phyloP scores from a whole-genome alignment of 2,113 vertebrate species.

The Amphilophus citrinellus region DNA sequence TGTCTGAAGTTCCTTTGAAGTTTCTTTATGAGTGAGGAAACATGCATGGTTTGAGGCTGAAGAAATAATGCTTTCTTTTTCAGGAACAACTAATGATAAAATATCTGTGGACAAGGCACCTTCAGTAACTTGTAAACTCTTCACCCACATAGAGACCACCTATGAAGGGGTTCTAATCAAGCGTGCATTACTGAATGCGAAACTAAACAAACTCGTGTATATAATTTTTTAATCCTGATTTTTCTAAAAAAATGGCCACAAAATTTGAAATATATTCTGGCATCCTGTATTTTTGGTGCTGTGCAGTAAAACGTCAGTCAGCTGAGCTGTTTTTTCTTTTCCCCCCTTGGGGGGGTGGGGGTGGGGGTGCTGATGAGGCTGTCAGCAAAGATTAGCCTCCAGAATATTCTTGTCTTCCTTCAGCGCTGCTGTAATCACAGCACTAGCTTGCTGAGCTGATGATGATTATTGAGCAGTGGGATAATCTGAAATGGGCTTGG shows the following conservation, averaged over 20 bases:
- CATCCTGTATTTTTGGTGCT: neutral
- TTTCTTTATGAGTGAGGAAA: neutral
- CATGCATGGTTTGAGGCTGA: neutral
- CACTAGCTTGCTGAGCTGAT: conserved; percentile 42
- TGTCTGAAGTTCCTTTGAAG: neutral
- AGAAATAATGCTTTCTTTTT: neutral
- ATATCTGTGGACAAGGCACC: no score
- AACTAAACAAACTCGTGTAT: neutral
- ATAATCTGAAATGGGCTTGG: conserved; percentile 58
- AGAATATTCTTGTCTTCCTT: conserved; percentile 45
- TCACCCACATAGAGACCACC: no score
- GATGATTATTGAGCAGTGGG: conserved; percentile 58
- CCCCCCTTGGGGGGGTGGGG: neutral
- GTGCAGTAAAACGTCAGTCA: neutral
- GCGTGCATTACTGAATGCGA: neutral
- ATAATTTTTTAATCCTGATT: no score
- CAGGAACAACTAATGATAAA: no score
- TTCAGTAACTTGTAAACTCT: no score
- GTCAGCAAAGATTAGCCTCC: conserved; percentile 44
- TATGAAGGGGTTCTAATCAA: neutral
- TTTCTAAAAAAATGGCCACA: no score
- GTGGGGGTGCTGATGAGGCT: conserved; percentile 41
- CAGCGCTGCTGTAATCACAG: conserved; percentile 54
- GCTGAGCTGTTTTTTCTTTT: neutral
- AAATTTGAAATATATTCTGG: neutral